phyloP scores from a whole-genome alignment of 2,113 vertebrate genomes.

The Phainopepla nitens region DNA sequence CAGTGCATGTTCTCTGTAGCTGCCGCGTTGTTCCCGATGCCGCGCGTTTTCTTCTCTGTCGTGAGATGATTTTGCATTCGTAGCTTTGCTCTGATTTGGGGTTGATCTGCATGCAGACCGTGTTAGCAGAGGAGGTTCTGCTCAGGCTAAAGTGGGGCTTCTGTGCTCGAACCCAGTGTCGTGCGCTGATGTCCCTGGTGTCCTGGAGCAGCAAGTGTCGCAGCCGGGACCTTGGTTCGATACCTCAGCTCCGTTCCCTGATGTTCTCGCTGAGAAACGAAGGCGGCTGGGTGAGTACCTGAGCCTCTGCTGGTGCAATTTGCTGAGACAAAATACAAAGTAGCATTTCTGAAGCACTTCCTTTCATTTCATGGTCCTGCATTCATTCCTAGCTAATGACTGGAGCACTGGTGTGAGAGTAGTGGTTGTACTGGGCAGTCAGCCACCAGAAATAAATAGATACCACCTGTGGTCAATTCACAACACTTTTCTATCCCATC shows the following conservation, averaged over 20 bases:
- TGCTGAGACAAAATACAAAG: neutral
- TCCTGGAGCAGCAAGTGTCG: conserved; percentile 66
- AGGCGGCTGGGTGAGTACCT: conserved; percentile 60
- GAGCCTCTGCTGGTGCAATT: conserved; percentile 37
- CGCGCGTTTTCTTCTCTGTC: neutral
- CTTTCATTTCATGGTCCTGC: conserved; percentile 15
- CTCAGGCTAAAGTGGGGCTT: conserved; percentile 65
- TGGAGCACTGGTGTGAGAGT: neutral
- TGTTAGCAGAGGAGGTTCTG: conserved; percentile 55
- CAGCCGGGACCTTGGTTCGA: conserved; percentile 43
- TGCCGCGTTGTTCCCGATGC: neutral
- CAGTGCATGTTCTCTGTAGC: conserved; percentile 57
- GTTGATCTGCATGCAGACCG: conserved; percentile 55
- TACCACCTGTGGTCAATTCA: neutral
- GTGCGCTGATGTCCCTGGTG: conserved; percentile 62
- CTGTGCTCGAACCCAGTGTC: conserved; percentile 62
- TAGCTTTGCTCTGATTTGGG: conserved; percentile 46
- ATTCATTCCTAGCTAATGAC: conserved; percentile 2
- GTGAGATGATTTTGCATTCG: conserved; percentile 23
- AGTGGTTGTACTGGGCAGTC: neutral
- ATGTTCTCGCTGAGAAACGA: conserved; percentile 63
- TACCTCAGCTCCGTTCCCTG: conserved; percentile 66
- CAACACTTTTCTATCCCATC: neutral
- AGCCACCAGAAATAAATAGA: neutral
- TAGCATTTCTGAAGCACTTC: conserved; percentile 7